Conservation (phyloP, 2,797 vertebrate species). For the Rhinoraja longicauda region DNA sequence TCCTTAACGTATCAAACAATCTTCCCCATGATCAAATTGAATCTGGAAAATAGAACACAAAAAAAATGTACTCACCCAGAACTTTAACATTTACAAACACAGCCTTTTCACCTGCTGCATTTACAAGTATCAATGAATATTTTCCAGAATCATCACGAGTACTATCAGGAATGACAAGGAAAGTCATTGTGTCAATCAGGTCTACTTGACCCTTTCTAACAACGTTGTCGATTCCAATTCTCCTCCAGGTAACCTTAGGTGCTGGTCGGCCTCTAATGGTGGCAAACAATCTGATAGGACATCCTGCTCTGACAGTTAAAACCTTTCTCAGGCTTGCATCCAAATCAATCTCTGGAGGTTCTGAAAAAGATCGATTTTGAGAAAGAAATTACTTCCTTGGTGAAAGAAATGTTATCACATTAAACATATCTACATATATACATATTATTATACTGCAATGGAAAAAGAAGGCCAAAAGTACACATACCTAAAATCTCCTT, state of each 20-base stretch:
- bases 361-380: slow-evolving; percentile 52
- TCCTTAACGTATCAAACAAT: not conserved
- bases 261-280: slow-evolving; percentile 85
- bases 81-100: slow-evolving; percentile 93
- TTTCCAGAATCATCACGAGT: slow-evolving; percentile 92
- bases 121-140: slow-evolving; percentile 84
- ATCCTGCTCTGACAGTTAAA: slow-evolving; percentile 85
- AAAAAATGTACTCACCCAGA: slow-evolving; percentile 66
- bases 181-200: slow-evolving; percentile 94
- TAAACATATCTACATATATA: slow-evolving; percentile 39
- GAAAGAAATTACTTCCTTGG: slow-evolving; percentile 33
- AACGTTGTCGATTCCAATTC: slow-evolving; percentile 92
- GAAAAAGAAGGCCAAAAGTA: slow-evolving; percentile 35
- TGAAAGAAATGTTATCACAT: not conserved
- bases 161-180: slow-evolving; percentile 87
- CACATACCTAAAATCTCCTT: slow-evolving; percentile 86
- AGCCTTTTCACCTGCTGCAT: slow-evolving; percentile 87
- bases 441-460: not conserved
- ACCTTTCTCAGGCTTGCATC: slow-evolving; percentile 88
- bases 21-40: not conserved
- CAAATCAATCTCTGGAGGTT: slow-evolving; percentile 85
- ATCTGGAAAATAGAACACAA: not conserved
- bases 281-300: slow-evolving; percentile 90
- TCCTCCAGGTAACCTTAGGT: slow-evolving; percentile 86
- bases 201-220: slow-evolving; percentile 90